Evolutionary conservation across 1,140 invertebrate species (phyloP).

Genomic region (Lordiphosa mommai): DNA sequence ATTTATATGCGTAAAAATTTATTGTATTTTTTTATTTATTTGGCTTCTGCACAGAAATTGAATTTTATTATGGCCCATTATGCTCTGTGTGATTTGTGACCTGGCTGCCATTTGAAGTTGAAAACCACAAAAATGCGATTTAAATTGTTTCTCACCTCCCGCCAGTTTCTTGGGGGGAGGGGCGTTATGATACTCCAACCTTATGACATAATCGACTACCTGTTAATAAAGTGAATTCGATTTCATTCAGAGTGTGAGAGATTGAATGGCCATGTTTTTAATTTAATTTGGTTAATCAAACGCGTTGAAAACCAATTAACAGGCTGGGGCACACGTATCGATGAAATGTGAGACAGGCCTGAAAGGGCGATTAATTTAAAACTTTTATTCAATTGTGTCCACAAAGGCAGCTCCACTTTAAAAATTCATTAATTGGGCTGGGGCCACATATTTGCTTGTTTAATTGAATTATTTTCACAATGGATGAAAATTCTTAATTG

Average conservation of each 20-base stretch:
- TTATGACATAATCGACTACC: constrained; percentile 32
- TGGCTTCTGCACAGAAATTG: constrained; percentile 18
- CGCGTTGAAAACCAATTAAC: constrained; percentile 13
- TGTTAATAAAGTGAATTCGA: constrained; percentile 11
- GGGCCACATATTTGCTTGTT: constrained; percentile 22
- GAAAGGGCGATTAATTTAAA: constrained; percentile 53
- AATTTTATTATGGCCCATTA: constrained; percentile 38
- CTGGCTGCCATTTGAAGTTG: not conserved
- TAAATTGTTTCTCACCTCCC: constrained; percentile 4
- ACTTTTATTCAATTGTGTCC: constrained; percentile 40
- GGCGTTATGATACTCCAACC: not conserved
- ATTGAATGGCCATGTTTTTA: constrained; percentile 14
- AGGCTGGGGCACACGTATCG: constrained; percentile 19
- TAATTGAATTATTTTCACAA: constrained; percentile 31
- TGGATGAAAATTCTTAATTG: constrained; percentile 2
- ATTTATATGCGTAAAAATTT: constrained; percentile 24
- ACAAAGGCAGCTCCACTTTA: constrained; percentile 25
- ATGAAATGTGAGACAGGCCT: constrained; percentile 49
- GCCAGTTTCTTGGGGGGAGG: no score
- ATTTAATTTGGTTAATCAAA: constrained; percentile 53
- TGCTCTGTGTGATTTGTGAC: constrained; percentile 7
- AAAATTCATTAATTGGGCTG: not conserved
- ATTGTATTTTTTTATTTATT: constrained; percentile 15
- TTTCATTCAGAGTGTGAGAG: not conserved
- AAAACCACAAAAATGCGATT: constrained; percentile 6